A percentile compares a stretch with the other conserved stretches of the same genome.
phyloP scores from a whole-genome alignment of 2,113 vertebrate species.

The Aegotheles bennettii region DNA sequence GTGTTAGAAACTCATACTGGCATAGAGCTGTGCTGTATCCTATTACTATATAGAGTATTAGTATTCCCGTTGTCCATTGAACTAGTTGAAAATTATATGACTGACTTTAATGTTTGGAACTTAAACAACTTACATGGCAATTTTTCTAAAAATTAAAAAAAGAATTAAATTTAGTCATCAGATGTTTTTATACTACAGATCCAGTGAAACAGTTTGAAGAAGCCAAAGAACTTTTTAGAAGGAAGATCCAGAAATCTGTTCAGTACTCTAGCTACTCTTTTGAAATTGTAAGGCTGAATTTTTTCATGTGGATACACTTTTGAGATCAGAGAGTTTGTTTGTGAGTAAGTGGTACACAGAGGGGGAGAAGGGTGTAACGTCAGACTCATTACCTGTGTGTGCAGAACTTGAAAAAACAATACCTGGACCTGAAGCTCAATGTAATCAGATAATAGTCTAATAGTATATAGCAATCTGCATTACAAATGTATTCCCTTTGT shows the following conservation, averaged over 20 bases:
- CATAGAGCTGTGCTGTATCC: background rate
- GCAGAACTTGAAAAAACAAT: background rate
- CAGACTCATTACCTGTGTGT: background rate
- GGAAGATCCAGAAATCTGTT: background rate
- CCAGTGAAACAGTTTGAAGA: background rate
- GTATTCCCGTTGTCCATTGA: background rate
- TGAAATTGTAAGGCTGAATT: background rate
- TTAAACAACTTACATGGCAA: background rate
- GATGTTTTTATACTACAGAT: background rate
- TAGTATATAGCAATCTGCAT: background rate
- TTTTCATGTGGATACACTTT: background rate
- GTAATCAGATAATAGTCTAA: background rate
- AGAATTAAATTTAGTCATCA: background rate
- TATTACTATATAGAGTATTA: background rate
- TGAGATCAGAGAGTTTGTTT: background rate
- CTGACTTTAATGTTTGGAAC: background rate
- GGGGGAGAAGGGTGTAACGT: background rate
- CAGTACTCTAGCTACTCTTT: background rate
- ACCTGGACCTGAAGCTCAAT: background rate
- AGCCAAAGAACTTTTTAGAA: background rate
- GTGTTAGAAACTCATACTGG: background rate
- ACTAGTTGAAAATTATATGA: background rate
- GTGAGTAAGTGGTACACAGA: fast-evolving
- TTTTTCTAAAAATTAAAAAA: background rate
- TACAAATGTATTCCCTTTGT: background rate